These are phyloP conservation scores for Monochamus saltuarius DNA, from an alignment of 1,140 invertebrate species.

Conservation along the genomic window DNA sequence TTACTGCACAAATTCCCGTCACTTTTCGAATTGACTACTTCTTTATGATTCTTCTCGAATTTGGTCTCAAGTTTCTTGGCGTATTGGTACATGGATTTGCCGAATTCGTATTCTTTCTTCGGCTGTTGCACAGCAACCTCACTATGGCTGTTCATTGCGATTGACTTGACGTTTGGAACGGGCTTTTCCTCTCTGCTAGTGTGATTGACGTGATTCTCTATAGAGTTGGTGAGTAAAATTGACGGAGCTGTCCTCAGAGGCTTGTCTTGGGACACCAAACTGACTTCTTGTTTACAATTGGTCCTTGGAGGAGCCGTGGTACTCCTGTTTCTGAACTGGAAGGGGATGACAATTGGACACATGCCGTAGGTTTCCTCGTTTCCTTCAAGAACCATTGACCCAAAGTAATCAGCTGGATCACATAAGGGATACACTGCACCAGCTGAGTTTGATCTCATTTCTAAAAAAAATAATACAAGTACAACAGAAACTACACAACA, in stretches of 20 bases:
- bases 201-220: conserved; percentile 6
- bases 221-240: neutral
- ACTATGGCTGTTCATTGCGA: too few species aligned
- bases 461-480: conserved; percentile 43
- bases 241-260: too few species aligned
- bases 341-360: neutral
- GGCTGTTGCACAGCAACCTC: conserved; percentile 15
- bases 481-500: too few species aligned
- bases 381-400: conserved; percentile 27
- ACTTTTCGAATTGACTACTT: conserved; percentile 38
- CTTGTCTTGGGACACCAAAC: neutral
- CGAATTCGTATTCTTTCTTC: conserved; percentile 33
- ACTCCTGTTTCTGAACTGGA: conserved; percentile 15
- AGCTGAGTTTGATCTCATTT: conserved; percentile 61
- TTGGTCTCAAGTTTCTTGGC: conserved; percentile 36
- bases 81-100: conserved; percentile 39
- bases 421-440: conserved; percentile 54
- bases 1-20: conserved; percentile 38
- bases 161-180: neutral
- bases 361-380: conserved; percentile 5
- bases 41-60: conserved; percentile 16
- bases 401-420: conserved; percentile 44
- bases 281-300: conserved; percentile 10
- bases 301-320: conserved; percentile 17
- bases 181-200: conserved; percentile 1